Evolutionary conservation across 2,797 vertebrate genomes (phyloP).

Genomic region (Anguilla marmorata): DNA sequence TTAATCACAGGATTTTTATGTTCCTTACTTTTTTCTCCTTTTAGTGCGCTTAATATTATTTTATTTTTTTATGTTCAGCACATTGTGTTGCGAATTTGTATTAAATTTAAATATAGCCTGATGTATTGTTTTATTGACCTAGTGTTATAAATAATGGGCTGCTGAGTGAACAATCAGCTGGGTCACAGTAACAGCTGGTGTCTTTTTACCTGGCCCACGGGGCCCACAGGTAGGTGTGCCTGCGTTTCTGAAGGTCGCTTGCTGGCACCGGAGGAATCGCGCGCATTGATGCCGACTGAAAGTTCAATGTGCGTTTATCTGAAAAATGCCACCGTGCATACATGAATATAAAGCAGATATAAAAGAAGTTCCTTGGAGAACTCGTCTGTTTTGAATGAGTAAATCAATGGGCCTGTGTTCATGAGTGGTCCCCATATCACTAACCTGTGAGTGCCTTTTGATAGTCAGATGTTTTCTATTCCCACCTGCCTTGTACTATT

Average conservation of each 20-base stretch:
- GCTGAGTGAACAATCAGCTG: not conserved
- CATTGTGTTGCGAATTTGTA: no score
- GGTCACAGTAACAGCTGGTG: not conserved
- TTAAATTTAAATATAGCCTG: no score
- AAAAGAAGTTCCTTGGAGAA: not conserved
- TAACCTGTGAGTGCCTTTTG: conserved; percentile 14
- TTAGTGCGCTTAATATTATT: no score
- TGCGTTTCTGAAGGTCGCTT: not conserved
- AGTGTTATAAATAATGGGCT: not conserved
- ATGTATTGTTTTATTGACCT: not conserved
- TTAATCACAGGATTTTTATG: no score
- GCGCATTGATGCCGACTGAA: not conserved
- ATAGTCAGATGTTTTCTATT: not conserved
- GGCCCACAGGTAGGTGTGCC: not conserved
- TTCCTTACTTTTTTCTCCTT: no score
- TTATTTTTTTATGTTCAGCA: no score
- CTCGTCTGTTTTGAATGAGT: not conserved
- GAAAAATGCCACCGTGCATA: not conserved
- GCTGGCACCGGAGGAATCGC: not conserved
- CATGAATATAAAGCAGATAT: not conserved
- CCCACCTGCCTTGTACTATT: not conserved
- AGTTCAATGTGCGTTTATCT: not conserved
- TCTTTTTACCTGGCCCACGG: not conserved
- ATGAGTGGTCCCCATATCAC: not conserved
- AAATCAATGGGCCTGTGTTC: not conserved